Evolutionary conservation across 2,797 vertebrate species (phyloP).

Genomic region (Borostomias antarcticus): DNA sequence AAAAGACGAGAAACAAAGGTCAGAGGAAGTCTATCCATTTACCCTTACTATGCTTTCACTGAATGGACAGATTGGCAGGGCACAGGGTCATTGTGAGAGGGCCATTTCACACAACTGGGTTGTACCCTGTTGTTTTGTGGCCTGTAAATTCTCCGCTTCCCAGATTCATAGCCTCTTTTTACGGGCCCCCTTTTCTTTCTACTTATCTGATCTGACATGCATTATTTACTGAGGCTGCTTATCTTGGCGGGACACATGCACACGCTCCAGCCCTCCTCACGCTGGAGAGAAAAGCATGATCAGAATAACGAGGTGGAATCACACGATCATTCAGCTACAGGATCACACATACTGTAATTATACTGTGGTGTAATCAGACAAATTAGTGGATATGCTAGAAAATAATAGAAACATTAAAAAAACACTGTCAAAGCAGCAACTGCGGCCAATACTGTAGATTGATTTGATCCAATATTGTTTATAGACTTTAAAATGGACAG

Average conservation of each 20-base stretch:
- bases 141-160: conserved; percentile 33
- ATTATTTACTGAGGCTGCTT: conserved; percentile 41
- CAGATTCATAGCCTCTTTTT: conserved; percentile 43
- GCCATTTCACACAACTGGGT: conserved; percentile 6
- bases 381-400: neutral
- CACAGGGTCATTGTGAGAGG: conserved; percentile 18
- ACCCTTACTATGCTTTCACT: conserved; percentile 28
- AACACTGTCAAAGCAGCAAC: neutral
- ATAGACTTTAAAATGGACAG: neutral
- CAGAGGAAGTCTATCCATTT: conserved; percentile 42
- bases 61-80: conserved; percentile 25
- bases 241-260: conserved; percentile 24
- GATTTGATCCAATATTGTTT: neutral
- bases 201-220: conserved; percentile 49
- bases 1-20: conserved; percentile 41
- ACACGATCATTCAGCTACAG: neutral
- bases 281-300: neutral
- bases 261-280: conserved; percentile 11
- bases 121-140: neutral
- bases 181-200: conserved; percentile 34
- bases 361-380: neutral
- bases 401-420: neutral
- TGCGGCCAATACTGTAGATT: too few relatives aligned
- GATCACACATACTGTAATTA: neutral
- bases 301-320: conserved; percentile 1